Conservation (phyloP, 2,113 vertebrate genomes). For the Spilogale gracilis region DNA sequence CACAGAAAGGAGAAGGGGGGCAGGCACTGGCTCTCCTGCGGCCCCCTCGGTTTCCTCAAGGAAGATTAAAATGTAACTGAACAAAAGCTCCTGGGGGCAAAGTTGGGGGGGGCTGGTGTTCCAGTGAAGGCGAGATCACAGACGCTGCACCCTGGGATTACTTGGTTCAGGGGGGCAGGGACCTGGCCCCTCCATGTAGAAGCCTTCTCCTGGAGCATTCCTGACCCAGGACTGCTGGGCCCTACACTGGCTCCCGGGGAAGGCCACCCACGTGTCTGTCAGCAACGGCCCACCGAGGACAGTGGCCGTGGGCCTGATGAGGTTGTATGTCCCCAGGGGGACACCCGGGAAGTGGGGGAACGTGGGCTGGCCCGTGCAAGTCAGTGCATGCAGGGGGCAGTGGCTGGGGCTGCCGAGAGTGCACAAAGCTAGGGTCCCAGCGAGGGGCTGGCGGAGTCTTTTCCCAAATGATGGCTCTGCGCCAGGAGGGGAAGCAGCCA, state of each 20-base stretch:
- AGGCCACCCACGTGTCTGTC: accelerated
- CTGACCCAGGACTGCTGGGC: accelerated
- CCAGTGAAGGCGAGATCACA: too few relatives aligned
- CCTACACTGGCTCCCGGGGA: background rate
- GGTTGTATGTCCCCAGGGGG: background rate
- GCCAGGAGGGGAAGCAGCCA: background rate
- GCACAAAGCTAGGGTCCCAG: background rate
- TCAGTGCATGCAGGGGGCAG: background rate
- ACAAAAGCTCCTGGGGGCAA: too few relatives aligned
- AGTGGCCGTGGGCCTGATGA: background rate
- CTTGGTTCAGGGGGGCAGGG: background rate
- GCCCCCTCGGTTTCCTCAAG: background rate
- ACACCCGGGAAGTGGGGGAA: accelerated
- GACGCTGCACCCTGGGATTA: accelerated
- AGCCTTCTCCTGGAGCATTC: background rate
- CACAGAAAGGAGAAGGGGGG: background rate
- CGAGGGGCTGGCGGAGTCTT: background rate
- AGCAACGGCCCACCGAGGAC: accelerated
- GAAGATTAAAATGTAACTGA: background rate
- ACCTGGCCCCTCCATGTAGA: background rate
- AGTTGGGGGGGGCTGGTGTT: background rate
- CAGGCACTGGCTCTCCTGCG: background rate
- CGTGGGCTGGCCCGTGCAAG: background rate
- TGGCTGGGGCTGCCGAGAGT: background rate
- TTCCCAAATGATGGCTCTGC: background rate